These are phyloP conservation scores for Gouania willdenowi DNA, from an alignment of 2,797 vertebrate species.

Conservation along the genomic window DNA sequence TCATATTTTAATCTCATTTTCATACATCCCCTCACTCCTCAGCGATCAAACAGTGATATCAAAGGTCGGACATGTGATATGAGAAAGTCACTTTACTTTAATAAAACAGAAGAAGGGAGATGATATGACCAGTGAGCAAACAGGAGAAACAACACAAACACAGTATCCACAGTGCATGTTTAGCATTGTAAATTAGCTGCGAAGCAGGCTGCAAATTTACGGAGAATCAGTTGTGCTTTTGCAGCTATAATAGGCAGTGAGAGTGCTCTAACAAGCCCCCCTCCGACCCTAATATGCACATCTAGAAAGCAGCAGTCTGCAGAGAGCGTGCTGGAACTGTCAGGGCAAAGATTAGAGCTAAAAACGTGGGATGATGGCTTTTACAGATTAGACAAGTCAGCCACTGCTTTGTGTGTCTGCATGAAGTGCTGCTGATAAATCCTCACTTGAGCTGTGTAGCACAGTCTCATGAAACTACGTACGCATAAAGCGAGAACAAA, in stretches of 20 bases:
- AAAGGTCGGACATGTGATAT: slow-evolving; percentile 27
- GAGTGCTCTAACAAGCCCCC: slow-evolving; percentile 27
- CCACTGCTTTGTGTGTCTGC: slow-evolving; percentile 35
- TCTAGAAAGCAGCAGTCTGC: slow-evolving; percentile 14
- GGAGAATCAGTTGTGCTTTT: slow-evolving; percentile 29
- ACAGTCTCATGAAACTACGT: too few species aligned
- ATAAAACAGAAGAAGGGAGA: slow-evolving; percentile 10
- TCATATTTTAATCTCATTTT: slow-evolving; percentile 60
- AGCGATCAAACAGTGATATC: slow-evolving; percentile 36
- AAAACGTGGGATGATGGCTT: slow-evolving; percentile 10
- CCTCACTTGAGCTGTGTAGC: slow-evolving; percentile 5
- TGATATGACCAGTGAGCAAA: background rate
- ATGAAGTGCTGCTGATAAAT: slow-evolving; percentile 46
- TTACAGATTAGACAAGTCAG: slow-evolving; percentile 1
- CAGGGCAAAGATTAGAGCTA: slow-evolving; percentile 45
- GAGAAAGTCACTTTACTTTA: slow-evolving; percentile 33
- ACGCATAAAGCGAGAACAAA: too few species aligned
- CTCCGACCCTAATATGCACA: slow-evolving; percentile 20
- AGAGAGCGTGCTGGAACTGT: slow-evolving; percentile 45
- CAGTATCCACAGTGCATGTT: too few species aligned
- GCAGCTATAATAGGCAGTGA: slow-evolving; percentile 35
- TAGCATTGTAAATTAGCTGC: slow-evolving; percentile 42
- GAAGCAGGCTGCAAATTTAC: slow-evolving; percentile 24
- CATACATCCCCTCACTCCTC: slow-evolving; percentile 37
- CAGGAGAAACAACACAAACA: too few species aligned